Evolutionary conservation across 2,888 invertebrate species (phyloP).

Genomic region (Alviniconcha strummeri): DNA sequence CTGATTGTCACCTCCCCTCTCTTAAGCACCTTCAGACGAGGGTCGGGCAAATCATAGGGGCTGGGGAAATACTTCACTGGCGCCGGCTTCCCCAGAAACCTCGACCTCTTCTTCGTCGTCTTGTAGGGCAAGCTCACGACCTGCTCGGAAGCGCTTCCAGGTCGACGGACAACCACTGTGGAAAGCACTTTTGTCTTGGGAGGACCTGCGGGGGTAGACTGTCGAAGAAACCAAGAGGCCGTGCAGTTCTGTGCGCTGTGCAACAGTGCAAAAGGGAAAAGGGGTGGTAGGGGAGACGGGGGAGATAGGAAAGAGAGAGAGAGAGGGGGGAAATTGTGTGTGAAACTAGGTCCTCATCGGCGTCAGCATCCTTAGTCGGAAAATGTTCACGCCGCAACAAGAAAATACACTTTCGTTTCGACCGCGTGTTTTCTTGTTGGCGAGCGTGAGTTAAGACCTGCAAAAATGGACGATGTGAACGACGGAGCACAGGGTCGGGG

Average conservation of each 20-base stretch:
- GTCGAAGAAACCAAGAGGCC: neutral
- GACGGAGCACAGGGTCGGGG: no score
- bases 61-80: slow-evolving; percentile 27
- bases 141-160: slow-evolving; percentile 7
- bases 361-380: no score
- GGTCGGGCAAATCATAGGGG: slow-evolving; percentile 27
- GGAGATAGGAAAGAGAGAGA: neutral
- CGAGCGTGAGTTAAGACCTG: no score
- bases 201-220: neutral
- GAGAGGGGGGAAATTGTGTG: neutral
- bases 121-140: slow-evolving; percentile 17
- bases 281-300: neutral
- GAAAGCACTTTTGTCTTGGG: slow-evolving; percentile 15
- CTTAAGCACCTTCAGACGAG: slow-evolving; percentile 11
- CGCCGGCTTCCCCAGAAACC: slow-evolving; percentile 26
- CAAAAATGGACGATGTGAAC: no score
- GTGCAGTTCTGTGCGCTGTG: neutral
- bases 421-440: no score
- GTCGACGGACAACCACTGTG: slow-evolving; percentile 20
- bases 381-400: no score
- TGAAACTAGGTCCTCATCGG: neutral
- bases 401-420: no score
- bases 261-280: neutral
- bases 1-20: neutral
- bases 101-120: slow-evolving; percentile 7